phyloP scores from a whole-genome alignment of 2,888 invertebrate genomes.

The Trissolcus japonicus region DNA sequence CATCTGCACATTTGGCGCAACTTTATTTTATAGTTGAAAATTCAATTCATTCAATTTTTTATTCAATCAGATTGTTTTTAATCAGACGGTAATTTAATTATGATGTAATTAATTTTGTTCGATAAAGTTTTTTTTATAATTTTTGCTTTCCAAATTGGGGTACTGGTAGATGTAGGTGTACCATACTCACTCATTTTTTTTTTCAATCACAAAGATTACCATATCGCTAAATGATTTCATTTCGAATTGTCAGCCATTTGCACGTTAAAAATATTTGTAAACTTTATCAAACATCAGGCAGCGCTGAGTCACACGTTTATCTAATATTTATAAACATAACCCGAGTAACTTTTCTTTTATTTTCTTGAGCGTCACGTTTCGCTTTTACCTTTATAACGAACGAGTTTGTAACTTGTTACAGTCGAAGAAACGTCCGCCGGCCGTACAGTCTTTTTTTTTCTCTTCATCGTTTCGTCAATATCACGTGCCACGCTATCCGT shows the following conservation, averaged over 20 bases:
- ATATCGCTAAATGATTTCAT: background rate
- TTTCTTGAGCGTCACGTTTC: constrained; percentile 14
- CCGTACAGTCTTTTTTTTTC: constrained; percentile 5
- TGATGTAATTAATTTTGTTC: too few species aligned
- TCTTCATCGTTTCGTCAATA: constrained; percentile 28
- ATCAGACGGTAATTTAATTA: too few species aligned
- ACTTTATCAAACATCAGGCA: too few species aligned
- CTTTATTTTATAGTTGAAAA: too few species aligned
- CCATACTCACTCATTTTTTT: too few species aligned
- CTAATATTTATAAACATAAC: constrained; percentile 35
- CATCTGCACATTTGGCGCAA: too few species aligned
- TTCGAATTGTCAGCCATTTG: constrained; percentile 2
- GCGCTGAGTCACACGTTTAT: constrained; percentile 19
- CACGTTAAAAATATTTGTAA: too few species aligned
- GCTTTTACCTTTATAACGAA: constrained; percentile 25
- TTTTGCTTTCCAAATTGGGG: too few species aligned
- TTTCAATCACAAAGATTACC: background rate
- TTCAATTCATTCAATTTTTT: too few species aligned
- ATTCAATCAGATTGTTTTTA: too few species aligned
- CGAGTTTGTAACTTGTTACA: constrained; percentile 25
- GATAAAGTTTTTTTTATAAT: too few species aligned
- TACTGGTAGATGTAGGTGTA: too few species aligned
- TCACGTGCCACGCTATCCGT: background rate
- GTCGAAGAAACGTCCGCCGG: constrained; percentile 21
- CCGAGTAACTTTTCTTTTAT: constrained; percentile 19